Base-by-base conservation (phyloP, 2,797 vertebrate species). In the Garrulus glandarius region DNA sequence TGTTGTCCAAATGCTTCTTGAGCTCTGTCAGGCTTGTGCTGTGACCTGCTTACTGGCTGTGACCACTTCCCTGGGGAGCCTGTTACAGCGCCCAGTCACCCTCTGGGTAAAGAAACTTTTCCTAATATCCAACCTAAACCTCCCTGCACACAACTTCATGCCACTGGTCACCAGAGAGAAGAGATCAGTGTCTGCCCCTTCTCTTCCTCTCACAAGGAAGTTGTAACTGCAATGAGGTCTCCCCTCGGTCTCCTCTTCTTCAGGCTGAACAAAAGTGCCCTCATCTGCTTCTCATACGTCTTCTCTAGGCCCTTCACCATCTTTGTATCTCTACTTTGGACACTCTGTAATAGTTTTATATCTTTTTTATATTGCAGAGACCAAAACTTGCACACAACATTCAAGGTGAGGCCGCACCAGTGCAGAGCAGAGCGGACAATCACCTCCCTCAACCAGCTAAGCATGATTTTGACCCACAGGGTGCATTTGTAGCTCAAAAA, bases 221-320 rank as follows among this genome's bases (percentile, higher is more conserved):
- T 41, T 24, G 19, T 71, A 29, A 53, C 59, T 36, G 34, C 65
- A 65, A 1, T 47, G 52, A 59, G 13, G 13, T 78, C 22, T 46
- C 34, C 18, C 17, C 26, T 57, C 44, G 52, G 22, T 17, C 22
- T 75, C 23, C 27, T 63, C 37, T 70, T 34, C 30, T 69, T 46
- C 30, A 47, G 30, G 22, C 19, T 84, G 74, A 90, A 52, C 37
- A 59, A 21, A 44, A 53, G 26, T 47, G 34, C 6, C 27, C 53
- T 59, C 46, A 65, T 22, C 5, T 3, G 12, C 34, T 53, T 59
- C 37, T 44, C 32, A 18, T 24, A 10, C 0, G 0, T 21, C n/a
- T 70, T 50, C 59, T 43, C 30, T 41, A 32, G 16, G 13, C 24
- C 34, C 32, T 60, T 47, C 15, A 47, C 34, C 59, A 60, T 41